Conservation (phyloP, 2,113 vertebrate species). For the Nothocercus julius region DNA sequence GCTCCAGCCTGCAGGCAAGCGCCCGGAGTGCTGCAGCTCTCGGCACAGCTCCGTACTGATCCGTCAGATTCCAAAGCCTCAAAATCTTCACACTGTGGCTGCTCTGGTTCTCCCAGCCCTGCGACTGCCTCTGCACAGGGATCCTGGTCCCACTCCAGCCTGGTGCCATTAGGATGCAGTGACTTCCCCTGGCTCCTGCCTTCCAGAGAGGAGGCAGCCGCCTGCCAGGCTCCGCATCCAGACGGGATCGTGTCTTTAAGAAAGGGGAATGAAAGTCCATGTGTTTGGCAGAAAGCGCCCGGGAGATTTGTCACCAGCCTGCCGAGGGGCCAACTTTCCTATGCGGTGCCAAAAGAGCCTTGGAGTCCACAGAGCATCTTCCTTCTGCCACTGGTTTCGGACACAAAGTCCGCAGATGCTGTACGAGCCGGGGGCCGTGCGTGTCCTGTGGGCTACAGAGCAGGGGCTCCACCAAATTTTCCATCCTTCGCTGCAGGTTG, state of each 20-base stretch:
- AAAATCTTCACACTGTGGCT: neutral
- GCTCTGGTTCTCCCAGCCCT: slow-evolving; percentile 27
- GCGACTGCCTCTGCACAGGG: slow-evolving; percentile 26
- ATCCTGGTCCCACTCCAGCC: slow-evolving; percentile 46
- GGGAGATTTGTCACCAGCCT: neutral
- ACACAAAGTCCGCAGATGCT: neutral
- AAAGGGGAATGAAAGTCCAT: accelerated
- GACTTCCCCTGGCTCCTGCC: neutral
- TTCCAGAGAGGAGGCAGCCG: slow-evolving; percentile 32
- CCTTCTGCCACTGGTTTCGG: neutral
- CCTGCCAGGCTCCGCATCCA: slow-evolving; percentile 16
- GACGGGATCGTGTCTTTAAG: neutral
- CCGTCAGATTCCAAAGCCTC: slow-evolving; percentile 25
- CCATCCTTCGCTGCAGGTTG: neutral
- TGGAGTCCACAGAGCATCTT: neutral
- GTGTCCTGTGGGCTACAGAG: neutral
- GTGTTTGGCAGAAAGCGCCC: neutral
- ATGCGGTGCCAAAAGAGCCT: neutral
- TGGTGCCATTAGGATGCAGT: slow-evolving; percentile 37
- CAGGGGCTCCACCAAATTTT: neutral
- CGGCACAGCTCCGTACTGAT: neutral
- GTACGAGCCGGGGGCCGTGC: neutral
- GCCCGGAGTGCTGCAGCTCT: neutral
- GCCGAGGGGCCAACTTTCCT: neutral
- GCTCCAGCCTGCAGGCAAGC: neutral